Evolutionary conservation across 2,888 invertebrate genomes (phyloP).

Genomic region (Prosopocoilus inquinatus): DNA sequence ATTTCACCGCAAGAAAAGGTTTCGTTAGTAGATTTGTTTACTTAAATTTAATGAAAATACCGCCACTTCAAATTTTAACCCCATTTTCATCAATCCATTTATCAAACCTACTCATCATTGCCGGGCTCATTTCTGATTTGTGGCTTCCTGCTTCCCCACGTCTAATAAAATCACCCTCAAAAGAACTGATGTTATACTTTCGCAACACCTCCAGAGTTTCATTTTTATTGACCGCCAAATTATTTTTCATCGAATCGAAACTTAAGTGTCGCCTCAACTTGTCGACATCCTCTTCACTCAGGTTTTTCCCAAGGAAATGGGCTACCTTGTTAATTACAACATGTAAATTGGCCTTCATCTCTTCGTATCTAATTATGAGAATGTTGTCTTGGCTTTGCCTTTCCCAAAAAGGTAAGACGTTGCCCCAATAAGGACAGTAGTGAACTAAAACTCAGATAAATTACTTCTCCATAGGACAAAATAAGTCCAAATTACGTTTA

Average conservation of each 20-base stretch:
- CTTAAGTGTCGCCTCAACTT: constrained; percentile 50
- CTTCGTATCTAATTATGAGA: constrained; percentile 39
- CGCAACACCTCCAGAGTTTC: constrained; percentile 27
- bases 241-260: constrained; percentile 56
- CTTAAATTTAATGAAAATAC: no score
- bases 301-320: constrained; percentile 46
- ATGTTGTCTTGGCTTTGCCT: constrained; percentile 40
- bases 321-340: constrained; percentile 48
- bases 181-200: constrained; percentile 31
- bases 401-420: constrained; percentile 43
- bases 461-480: background rate
- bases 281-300: constrained; percentile 44
- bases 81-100: constrained; percentile 65
- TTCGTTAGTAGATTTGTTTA: no score
- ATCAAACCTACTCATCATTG: constrained; percentile 69
- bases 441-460: constrained; percentile 27
- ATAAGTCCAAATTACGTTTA: constrained; percentile 53
- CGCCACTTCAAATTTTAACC: no score
- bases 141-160: constrained; percentile 49
- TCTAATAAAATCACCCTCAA: constrained; percentile 49
- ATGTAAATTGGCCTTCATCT: constrained; percentile 48
- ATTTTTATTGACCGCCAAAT: constrained; percentile 51
- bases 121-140: constrained; percentile 62
- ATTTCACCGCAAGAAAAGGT: no score
- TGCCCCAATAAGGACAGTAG: constrained; percentile 38